Percentiles rank a stretch among this genome's conserved stretches.
These are phyloP conservation scores for Polia nebulosa DNA, from an alignment of 2,888 invertebrate species.

Conservation along the genomic window DNA sequence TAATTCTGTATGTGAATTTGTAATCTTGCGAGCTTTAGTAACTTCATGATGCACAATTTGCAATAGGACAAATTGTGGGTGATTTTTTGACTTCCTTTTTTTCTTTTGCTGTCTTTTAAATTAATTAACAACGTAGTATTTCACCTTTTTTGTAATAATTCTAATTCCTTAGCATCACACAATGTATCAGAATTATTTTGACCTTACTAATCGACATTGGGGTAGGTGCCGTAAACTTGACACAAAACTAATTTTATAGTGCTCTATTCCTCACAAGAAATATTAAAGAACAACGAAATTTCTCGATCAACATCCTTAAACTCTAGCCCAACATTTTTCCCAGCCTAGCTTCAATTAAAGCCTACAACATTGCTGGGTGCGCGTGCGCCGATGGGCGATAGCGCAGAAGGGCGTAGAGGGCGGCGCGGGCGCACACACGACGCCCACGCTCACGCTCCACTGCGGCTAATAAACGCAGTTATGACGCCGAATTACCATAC, in stretches of 20 bases:
- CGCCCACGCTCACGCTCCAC: constrained; percentile 65
- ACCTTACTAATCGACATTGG: background rate
- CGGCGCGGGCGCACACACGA: constrained; percentile 71
- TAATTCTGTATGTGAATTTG: background rate
- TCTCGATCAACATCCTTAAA: constrained; percentile 5
- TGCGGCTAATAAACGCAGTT: constrained; percentile 52
- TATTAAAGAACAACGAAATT: background rate
- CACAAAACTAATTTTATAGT: background rate
- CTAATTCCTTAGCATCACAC: too few species aligned
- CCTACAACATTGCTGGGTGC: constrained; percentile 56
- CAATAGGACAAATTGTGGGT: background rate
- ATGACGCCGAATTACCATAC: constrained; percentile 58
- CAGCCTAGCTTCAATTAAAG: constrained; percentile 49
- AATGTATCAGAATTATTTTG: too few species aligned
- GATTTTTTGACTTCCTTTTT: background rate
- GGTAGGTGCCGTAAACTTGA: too few species aligned
- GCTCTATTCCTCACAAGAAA: background rate
- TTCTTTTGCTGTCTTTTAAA: background rate
- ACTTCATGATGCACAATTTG: background rate
- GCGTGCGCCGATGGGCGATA: constrained; percentile 69
- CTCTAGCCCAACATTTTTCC: constrained; percentile 18
- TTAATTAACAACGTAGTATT: too few species aligned
- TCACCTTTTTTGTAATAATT: too few species aligned
- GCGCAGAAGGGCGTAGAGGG: constrained; percentile 66
- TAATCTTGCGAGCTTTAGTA: background rate